phyloP scores from a whole-genome alignment of 2,797 vertebrate genomes.

The Staurois parvus region DNA sequence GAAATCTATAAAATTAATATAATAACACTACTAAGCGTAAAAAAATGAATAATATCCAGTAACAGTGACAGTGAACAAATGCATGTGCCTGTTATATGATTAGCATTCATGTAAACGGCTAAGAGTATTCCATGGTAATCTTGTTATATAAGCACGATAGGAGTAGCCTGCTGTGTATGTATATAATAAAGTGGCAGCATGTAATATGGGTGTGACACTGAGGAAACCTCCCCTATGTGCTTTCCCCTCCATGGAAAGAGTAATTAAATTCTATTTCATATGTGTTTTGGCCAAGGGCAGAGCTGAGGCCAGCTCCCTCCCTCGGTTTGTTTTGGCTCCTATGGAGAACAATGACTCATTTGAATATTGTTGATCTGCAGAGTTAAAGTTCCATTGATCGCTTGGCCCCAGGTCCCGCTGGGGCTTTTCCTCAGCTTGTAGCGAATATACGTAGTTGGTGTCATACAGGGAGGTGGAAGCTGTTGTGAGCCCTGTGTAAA shows the following conservation, averaged over 20 bases:
- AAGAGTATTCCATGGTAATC: conserved; percentile 43
- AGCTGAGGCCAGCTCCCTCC: conserved; percentile 41
- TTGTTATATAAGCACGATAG: conserved; percentile 47
- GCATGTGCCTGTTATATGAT: not conserved
- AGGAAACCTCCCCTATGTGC: conserved; percentile 58
- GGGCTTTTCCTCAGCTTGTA: conserved; percentile 45
- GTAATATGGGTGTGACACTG: conserved; percentile 55
- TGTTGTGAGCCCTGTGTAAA: conserved; percentile 33
- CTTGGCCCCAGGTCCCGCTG: conserved; percentile 30
- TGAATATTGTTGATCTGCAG: conserved; percentile 58
- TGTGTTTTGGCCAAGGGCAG: conserved; percentile 57
- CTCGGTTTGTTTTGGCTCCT: conserved; percentile 57
- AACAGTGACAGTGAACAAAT: not conserved
- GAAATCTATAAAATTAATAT: too few species aligned
- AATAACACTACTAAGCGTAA: too few species aligned
- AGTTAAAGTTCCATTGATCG: conserved; percentile 52
- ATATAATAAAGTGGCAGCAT: conserved; percentile 58
- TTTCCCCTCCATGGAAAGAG: conserved; percentile 59
- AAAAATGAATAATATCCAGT: too few species aligned
- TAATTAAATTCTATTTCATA: conserved; percentile 60
- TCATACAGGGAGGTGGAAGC: conserved; percentile 40
- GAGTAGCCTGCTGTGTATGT: conserved; percentile 51
- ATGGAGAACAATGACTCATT: conserved; percentile 58
- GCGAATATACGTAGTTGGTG: conserved; percentile 45
- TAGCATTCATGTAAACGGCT: conserved; percentile 11